These are phyloP conservation scores for Anhinga rufa DNA, from an alignment of 2,113 vertebrate species.

Conservation along the genomic window DNA sequence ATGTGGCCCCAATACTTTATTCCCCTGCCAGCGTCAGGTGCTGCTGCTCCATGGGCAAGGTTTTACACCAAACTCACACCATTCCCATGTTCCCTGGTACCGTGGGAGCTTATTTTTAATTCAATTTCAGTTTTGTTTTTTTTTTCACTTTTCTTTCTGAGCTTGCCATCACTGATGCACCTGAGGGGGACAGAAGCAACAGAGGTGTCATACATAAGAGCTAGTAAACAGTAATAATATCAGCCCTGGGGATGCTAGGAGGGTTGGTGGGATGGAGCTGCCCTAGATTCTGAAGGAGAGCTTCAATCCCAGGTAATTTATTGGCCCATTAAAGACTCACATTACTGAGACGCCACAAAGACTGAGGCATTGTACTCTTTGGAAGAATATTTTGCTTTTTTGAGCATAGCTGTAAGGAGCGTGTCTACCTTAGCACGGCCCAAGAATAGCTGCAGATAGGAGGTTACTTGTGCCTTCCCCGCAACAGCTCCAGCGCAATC, in stretches of 20 bases:
- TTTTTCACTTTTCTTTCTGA: background rate
- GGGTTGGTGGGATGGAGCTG: background rate
- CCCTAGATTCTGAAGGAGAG: background rate
- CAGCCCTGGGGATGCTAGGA: background rate
- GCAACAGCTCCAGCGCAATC: background rate
- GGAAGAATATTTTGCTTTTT: background rate
- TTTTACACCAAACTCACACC: background rate
- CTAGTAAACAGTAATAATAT: background rate
- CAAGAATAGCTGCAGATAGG: background rate
- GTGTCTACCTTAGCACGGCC: background rate
- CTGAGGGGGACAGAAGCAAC: background rate
- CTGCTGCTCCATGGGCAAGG: background rate
- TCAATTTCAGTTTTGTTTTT: background rate
- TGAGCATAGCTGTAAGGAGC: background rate
- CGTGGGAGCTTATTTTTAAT: background rate
- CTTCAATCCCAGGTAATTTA: background rate
- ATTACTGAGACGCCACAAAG: background rate
- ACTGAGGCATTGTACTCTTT: background rate
- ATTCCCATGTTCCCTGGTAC: background rate
- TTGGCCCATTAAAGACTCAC: background rate
- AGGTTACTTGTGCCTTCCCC: background rate
- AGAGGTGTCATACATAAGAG: background rate
- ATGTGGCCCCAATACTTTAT: background rate
- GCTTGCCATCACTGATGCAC: background rate
- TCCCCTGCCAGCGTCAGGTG: background rate